Percentiles rank a stretch among this genome's conserved stretches.
phyloP scores from a whole-genome alignment of 2,888 invertebrate genomes.

The Cantharis flavilabris region DNA sequence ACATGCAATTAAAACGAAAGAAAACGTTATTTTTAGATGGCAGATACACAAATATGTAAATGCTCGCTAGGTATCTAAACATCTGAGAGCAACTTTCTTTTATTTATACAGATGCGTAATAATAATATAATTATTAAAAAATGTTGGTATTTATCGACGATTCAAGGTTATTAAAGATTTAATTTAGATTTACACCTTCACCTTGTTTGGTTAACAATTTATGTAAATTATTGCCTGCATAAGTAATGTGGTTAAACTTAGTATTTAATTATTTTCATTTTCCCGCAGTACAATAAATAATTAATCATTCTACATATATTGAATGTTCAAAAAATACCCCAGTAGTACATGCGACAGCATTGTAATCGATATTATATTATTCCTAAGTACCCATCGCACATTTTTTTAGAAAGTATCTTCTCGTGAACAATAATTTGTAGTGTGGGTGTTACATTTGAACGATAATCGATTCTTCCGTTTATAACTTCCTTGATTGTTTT shows the following conservation, averaged over 20 bases:
- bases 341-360: not conserved
- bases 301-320: too few relatives aligned
- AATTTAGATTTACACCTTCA: not conserved
- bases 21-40: conserved; percentile 51
- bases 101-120: not conserved
- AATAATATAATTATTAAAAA: not conserved
- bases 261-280: not conserved
- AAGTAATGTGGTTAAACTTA: not conserved
- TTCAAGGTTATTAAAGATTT: not conserved
- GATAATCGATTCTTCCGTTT: not conserved
- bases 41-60: not conserved
- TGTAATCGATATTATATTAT: not conserved
- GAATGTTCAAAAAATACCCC: not conserved
- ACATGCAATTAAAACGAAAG: conserved; percentile 55
- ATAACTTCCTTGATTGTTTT: not conserved
- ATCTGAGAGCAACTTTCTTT: not conserved
- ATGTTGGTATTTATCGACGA: not conserved
- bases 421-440: not conserved
- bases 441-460: not conserved
- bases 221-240: not conserved
- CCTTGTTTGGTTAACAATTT: not conserved
- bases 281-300: too few relatives aligned
- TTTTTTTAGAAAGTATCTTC: not conserved
- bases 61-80: not conserved
- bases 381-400: not conserved